Evolutionary conservation across 2,888 invertebrate genomes (phyloP).

Genomic region (Conomelus anceps): DNA sequence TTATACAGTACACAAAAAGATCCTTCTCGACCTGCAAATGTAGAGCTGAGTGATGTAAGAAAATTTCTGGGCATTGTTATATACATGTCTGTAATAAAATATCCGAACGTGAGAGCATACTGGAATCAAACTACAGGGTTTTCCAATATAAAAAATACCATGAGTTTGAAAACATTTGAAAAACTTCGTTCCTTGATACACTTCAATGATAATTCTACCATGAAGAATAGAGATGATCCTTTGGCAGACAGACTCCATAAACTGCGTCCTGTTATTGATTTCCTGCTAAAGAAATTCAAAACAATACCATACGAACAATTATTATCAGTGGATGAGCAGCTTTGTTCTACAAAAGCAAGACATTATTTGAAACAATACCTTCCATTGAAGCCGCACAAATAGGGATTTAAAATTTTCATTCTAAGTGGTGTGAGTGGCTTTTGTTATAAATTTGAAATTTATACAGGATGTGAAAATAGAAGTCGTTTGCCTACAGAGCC

Average conservation of each 20-base stretch:
- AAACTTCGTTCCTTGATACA: constrained; percentile 1
- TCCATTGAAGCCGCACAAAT: constrained; percentile 19
- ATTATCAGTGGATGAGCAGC: constrained; percentile 20
- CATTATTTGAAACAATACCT: constrained; percentile 28
- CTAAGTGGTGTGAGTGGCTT: constrained; percentile 36
- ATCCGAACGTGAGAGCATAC: background rate
- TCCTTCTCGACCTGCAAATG: background rate
- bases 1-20: constrained; percentile 20
- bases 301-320: constrained; percentile 2
- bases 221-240: background rate
- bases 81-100: background rate
- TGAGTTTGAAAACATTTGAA: constrained; percentile 9
- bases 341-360: constrained; percentile 30
- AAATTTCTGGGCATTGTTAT: background rate
- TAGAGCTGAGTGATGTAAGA: background rate
- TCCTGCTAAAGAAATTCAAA: background rate
- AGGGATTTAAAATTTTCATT: constrained; percentile 38
- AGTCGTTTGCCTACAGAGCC: constrained; percentile 29
- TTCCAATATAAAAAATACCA: constrained; percentile 1
- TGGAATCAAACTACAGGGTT: background rate
- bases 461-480: constrained; percentile 24
- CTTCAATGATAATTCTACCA: constrained; percentile 15
- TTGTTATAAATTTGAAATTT: constrained; percentile 38
- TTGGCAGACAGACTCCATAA: constrained; percentile 2
- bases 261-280: constrained; percentile 7